Percentiles rank a stretch among this genome's conserved stretches.
These are phyloP conservation scores for Clarias fuscus DNA, from an alignment of 2,797 vertebrate genomes.

Conservation along the genomic window DNA sequence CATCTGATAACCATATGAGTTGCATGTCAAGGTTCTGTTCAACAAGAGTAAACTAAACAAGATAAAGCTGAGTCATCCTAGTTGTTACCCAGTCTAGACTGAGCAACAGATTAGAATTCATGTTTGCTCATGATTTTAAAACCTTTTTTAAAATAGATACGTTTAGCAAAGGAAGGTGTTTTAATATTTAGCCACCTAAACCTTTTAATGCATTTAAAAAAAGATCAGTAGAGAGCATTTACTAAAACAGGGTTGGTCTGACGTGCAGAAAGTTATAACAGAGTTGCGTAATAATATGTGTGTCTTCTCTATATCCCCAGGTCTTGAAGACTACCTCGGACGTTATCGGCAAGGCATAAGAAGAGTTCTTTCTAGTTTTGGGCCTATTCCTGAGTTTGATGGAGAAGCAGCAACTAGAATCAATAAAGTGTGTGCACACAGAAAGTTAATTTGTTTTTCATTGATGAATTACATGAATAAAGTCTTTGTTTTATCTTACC, in stretches of 20 bases:
- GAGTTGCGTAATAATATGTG: background rate
- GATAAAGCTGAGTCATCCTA: background rate
- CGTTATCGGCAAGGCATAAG: conserved; percentile 84
- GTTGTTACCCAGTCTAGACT: background rate
- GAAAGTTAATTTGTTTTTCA: background rate
- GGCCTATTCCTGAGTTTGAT: conserved; percentile 87
- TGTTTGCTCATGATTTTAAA: background rate
- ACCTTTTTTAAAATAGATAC: background rate
- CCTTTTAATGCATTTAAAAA: background rate
- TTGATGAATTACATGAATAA: background rate
- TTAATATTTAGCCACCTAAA: background rate
- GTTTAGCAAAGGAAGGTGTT: background rate
- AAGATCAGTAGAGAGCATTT: background rate
- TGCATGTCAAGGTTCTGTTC: conserved; percentile 30
- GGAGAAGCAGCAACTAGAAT: conserved; percentile 76
- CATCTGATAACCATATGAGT: conserved; percentile 65
- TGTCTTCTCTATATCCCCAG: conserved; percentile 63
- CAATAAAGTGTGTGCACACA: conserved; percentile 70
- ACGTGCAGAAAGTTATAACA: background rate
- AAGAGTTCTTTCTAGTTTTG: conserved; percentile 82
- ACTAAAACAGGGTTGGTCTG: background rate
- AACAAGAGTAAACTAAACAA: conserved; percentile 23
- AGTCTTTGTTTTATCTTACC: conserved; percentile 1
- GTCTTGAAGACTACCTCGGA: conserved; percentile 85
- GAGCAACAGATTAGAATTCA: background rate